Base-by-base conservation (phyloP, 2,113 vertebrate species). In the Zingel zingel region DNA sequence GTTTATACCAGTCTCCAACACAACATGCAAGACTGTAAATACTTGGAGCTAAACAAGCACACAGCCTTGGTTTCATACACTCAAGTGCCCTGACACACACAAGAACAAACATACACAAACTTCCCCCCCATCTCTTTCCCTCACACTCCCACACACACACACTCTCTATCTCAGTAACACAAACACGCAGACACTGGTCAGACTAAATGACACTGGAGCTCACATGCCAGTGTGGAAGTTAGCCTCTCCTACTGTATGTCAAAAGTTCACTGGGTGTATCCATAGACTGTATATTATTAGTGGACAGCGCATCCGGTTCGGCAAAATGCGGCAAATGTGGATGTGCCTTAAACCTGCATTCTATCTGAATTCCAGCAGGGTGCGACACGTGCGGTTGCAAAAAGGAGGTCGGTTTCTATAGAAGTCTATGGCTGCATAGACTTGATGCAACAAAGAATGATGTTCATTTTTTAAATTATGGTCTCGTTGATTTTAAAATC, bases 1-100 rank as follows among this genome's bases (percentile, higher is more conserved):
- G 91, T 94, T 94, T 90, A 83, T 91, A 90, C 87, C 72, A 18
- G 78, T 78, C 57, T 89, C 88, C 87, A 89, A 86, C 79, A 45
- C 53, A 74, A 88, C 87, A 85, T 16, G 47, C 67, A 82, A 36
- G 48, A 76, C 80, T 81, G 84, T 89, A 88, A 91, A 91, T 87
- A 86, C 70, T 82, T 0, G 6, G 51, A 78, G 57, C 64, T 45
- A 54, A 77, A 85, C 81, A 83, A 56, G 57, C 86, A 51, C 61
- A 61, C 62, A 48, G 57, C 16, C 47, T 23, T 5, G 19, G 56
- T 47, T 67, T 39, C 43, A 74, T 3, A 15, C 23, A 50, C 1
- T 11, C 21, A 4, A 33, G 30, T 43, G 33, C 0, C 19, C 36
- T 25, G 12, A 53, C 27, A 73, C 27, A 63, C 30, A 36, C 0